Evolutionary conservation across 2,888 invertebrate genomes (phyloP).

Genomic region (Neoascia interrupta): DNA sequence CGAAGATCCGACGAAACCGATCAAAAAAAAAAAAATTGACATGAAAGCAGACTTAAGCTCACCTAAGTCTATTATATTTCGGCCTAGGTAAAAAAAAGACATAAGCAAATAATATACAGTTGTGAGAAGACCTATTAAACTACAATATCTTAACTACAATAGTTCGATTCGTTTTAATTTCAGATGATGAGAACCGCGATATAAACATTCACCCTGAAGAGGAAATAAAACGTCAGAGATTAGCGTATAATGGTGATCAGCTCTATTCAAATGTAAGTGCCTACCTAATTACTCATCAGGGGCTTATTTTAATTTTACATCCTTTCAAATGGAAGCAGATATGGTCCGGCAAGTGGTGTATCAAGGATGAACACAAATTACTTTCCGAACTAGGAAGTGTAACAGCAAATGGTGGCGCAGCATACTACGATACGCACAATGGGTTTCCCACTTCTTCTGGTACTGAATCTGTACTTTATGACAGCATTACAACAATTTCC

Average conservation of each 20-base stretch:
- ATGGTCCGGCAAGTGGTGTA: slow-evolving; percentile 94
- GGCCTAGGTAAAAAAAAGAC: too few species aligned
- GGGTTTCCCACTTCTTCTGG: slow-evolving; percentile 74
- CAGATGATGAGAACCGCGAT: slow-evolving; percentile 91
- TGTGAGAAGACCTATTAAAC: too few species aligned
- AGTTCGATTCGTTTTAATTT: slow-evolving; percentile 74
- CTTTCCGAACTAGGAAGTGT: slow-evolving; percentile 88
- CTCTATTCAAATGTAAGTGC: slow-evolving; percentile 91
- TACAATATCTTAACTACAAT: background rate
- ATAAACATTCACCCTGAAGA: slow-evolving; percentile 93
- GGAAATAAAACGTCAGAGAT: slow-evolving; percentile 92
- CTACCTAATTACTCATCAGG: too few species aligned
- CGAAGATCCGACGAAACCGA: too few species aligned
- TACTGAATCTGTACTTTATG: slow-evolving; percentile 83
- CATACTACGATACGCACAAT: slow-evolving; percentile 82
- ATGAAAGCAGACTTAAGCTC: too few species aligned
- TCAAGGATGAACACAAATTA: slow-evolving; percentile 94
- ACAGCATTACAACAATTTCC: slow-evolving; percentile 86
- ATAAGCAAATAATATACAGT: too few species aligned
- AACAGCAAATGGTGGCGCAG: slow-evolving; percentile 77
- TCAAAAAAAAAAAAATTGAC: too few species aligned
- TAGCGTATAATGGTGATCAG: slow-evolving; percentile 93
- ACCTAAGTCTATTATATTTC: too few species aligned
- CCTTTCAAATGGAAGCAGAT: slow-evolving; percentile 84
- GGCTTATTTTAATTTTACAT: too few species aligned